Conservation (phyloP, 2,888 invertebrate genomes). For the Oeneis ivallda region DNA sequence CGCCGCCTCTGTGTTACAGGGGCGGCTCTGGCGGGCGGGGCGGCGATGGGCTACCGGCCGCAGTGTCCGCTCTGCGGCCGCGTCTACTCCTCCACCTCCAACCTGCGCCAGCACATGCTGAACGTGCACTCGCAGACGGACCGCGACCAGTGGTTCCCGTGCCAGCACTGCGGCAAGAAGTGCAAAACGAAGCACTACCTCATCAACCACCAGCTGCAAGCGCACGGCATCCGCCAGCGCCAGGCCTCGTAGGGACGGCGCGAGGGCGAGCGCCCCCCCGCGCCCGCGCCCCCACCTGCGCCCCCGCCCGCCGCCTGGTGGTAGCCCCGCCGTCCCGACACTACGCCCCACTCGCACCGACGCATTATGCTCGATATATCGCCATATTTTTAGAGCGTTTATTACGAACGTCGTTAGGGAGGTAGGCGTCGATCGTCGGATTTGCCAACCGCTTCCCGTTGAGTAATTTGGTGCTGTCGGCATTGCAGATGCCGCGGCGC, state of each 20-base stretch:
- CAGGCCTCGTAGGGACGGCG: slow-evolving; percentile 81
- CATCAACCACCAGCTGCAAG: slow-evolving; percentile 88
- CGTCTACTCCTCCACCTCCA: slow-evolving; percentile 87
- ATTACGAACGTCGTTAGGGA: slow-evolving; percentile 50
- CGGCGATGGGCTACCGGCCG: slow-evolving; percentile 81
- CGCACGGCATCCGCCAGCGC: slow-evolving; percentile 87
- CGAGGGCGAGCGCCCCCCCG: slow-evolving; percentile 57
- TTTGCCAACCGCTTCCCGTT: slow-evolving; percentile 59
- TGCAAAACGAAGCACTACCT: slow-evolving; percentile 90
- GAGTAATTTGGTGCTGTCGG: slow-evolving; percentile 75
- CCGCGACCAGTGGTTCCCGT: slow-evolving; percentile 86
- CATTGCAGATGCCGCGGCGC: slow-evolving; percentile 80
- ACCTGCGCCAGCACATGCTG: slow-evolving; percentile 88
- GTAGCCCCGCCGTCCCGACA: slow-evolving; percentile 4
- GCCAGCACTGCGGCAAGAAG: slow-evolving; percentile 87
- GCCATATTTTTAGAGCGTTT: slow-evolving; percentile 68
- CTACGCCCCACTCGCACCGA: not conserved
- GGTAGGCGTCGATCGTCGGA: slow-evolving; percentile 52
- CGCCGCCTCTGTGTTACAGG: slow-evolving; percentile 86
- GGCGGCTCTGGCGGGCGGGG: slow-evolving; percentile 83
- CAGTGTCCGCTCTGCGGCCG: slow-evolving; percentile 87
- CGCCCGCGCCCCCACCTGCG: slow-evolving; percentile 46
- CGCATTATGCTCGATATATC: slow-evolving; percentile 46
- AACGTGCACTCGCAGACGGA: slow-evolving; percentile 88
- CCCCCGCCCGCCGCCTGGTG: slow-evolving; percentile 41